Conservation (phyloP, 2,113 vertebrate genomes). For the Willisornis vidua region DNA sequence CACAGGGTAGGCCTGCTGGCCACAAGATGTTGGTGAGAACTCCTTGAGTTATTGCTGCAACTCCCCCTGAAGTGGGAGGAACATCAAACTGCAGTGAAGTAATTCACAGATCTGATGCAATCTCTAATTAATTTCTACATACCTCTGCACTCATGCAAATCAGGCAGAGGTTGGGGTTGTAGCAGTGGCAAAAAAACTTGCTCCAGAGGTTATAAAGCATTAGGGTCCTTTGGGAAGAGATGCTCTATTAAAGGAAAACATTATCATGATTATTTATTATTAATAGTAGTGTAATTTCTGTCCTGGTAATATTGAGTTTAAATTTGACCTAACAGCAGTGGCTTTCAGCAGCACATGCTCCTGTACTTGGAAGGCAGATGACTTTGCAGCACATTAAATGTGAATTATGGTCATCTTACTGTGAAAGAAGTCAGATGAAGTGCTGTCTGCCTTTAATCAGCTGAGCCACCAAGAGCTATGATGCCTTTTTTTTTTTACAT, state of each 20-base stretch:
- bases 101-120: neutral
- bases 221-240: neutral
- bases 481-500: neutral
- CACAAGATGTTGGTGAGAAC: neutral
- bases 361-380: constrained; percentile 26
- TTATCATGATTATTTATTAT: constrained; percentile 35
- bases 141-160: neutral
- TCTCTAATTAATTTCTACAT: neutral
- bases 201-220: neutral
- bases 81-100: neutral
- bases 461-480: neutral
- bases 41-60: neutral
- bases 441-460: neutral
- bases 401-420: constrained; percentile 39
- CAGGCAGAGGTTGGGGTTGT: neutral
- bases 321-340: constrained; percentile 21
- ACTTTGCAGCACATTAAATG: constrained; percentile 42
- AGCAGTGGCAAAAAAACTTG: neutral
- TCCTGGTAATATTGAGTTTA: constrained; percentile 3
- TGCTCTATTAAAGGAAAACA: constrained; percentile 13
- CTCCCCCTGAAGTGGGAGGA: neutral
- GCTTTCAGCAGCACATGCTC: neutral
- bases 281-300: constrained; percentile 38
- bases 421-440: neutral
- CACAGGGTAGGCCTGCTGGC: neutral